These are phyloP conservation scores for Myripristis jacobus DNA, from an alignment of 2,797 vertebrate genomes.

Conservation along the genomic window DNA sequence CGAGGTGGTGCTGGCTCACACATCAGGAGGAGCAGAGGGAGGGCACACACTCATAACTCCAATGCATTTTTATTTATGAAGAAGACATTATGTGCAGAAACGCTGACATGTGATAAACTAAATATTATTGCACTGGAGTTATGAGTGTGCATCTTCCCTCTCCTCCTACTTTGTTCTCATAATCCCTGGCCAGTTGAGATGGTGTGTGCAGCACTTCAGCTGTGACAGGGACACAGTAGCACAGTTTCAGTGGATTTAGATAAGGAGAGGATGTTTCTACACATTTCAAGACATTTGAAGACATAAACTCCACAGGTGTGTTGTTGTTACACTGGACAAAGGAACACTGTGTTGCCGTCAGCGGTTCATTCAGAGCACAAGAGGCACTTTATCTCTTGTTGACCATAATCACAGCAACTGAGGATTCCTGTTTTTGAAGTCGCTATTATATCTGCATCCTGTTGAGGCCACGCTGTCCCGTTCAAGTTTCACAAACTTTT, in stretches of 20 bases:
- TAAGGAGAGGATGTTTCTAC: background rate
- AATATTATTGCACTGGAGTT: too few species aligned
- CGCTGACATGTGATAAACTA: too few species aligned
- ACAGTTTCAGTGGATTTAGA: too few species aligned
- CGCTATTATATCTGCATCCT: slow-evolving; percentile 6
- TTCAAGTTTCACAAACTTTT: background rate
- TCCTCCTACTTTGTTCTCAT: background rate
- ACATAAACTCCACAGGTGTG: too few species aligned
- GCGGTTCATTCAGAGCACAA: background rate
- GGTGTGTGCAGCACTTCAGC: background rate
- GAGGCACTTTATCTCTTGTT: slow-evolving; percentile 9
- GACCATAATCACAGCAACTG: slow-evolving; percentile 2
- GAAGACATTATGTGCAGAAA: too few species aligned
- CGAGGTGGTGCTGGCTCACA: too few species aligned
- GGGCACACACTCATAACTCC: too few species aligned
- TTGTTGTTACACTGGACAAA: background rate
- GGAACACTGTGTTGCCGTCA: background rate
- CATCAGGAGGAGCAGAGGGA: too few species aligned
- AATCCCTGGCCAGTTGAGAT: background rate
- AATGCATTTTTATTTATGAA: too few species aligned
- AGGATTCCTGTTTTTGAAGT: background rate
- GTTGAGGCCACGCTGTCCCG: background rate
- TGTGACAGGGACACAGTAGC: background rate
- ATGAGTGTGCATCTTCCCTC: too few species aligned
- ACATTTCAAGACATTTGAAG: too few species aligned